These are phyloP conservation scores for Apamea sordens DNA, from an alignment of 2,888 invertebrate genomes.

Conservation along the genomic window DNA sequence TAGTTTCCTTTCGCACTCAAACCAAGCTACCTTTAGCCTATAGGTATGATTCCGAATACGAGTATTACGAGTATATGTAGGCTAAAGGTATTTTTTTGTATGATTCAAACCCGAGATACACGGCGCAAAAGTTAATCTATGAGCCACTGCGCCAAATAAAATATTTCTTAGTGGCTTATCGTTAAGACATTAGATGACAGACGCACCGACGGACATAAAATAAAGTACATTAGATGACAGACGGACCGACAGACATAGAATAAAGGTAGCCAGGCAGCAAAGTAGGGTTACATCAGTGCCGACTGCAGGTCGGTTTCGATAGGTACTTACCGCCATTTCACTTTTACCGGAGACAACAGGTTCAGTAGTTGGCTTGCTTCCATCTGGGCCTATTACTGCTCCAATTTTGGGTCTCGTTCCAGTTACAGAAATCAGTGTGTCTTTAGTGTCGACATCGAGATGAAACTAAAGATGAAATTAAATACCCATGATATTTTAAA, in stretches of 20 bases:
- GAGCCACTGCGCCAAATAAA: background rate
- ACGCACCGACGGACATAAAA: background rate
- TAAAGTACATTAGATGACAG: background rate
- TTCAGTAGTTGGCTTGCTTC: constrained; percentile 57
- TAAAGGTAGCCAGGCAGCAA: background rate
- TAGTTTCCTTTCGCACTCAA: background rate
- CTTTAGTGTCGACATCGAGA: constrained; percentile 69
- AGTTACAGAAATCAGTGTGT: constrained; percentile 71
- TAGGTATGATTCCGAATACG: background rate
- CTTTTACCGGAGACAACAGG: constrained; percentile 59
- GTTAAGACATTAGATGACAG: background rate
- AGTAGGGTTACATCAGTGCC: background rate
- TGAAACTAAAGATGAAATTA: constrained; percentile 68
- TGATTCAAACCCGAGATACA: background rate
- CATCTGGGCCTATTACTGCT: constrained; percentile 69
- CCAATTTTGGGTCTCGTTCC: constrained; percentile 66
- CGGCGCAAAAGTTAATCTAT: background rate
- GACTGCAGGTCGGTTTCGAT: background rate
- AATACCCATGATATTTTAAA: background rate
- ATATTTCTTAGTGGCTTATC: background rate
- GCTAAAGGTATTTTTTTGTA: background rate
- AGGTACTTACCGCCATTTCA: constrained; percentile 68
- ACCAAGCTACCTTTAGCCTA: background rate
- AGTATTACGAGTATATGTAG: no score
- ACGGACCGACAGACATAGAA: background rate